Conservation (phyloP, 2,888 invertebrate species). For the Oscheius sp. region DNA sequence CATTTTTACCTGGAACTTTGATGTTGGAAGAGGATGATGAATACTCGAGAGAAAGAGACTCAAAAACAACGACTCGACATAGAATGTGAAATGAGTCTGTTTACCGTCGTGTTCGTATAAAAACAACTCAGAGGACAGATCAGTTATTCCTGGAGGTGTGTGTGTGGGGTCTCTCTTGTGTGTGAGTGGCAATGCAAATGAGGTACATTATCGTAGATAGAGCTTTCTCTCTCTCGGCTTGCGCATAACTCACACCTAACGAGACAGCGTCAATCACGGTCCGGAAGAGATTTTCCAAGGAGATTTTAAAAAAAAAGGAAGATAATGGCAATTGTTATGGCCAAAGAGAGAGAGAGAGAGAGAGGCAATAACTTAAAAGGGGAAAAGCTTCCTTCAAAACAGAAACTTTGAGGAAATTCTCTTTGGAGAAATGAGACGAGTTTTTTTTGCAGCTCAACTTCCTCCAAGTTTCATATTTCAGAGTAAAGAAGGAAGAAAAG, state of each 20-base stretch:
- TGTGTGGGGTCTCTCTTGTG: neutral
- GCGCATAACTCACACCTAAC: neutral
- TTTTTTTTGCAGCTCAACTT: no score
- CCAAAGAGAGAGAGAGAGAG: neutral
- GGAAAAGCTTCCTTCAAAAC: neutral
- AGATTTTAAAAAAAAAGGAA: neutral
- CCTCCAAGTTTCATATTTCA: no score
- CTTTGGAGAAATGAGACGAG: no score
- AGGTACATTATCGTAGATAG: neutral
- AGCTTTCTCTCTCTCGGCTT: no score
- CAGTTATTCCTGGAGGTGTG: neutral
- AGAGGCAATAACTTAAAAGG: neutral
- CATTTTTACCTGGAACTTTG: neutral
- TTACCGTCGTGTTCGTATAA: no score
- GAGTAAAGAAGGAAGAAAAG: no score
- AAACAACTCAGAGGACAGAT: neutral
- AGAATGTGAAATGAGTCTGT: no score
- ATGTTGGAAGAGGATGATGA: neutral
- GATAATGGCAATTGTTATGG: no score
- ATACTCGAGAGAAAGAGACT: neutral
- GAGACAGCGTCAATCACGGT: neutral
- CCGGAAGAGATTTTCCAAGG: neutral
- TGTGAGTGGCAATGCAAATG: neutral
- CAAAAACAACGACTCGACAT: no score
- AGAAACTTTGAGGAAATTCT: no score